Evolutionary conservation across 2,113 vertebrate genomes (phyloP).

Genomic region (Indri indri): DNA sequence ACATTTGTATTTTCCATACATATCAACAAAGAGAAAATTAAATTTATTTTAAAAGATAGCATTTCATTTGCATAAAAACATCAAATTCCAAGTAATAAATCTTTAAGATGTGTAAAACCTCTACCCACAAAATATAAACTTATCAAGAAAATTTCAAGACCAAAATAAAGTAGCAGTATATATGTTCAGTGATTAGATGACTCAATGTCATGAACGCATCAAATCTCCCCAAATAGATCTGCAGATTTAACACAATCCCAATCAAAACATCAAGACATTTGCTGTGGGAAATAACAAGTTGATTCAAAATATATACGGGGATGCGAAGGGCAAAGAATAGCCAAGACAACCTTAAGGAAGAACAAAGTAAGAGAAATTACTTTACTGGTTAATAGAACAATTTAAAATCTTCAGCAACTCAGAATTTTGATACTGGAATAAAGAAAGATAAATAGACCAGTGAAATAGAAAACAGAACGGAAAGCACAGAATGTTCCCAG

Average conservation of each 20-base stretch:
- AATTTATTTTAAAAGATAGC: neutral
- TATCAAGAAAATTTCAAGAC: neutral
- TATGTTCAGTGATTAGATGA: neutral
- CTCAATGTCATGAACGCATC: neutral
- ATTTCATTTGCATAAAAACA: neutral
- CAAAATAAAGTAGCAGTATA: neutral
- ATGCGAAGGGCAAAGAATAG: neutral
- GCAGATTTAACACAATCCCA: neutral
- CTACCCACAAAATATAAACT: neutral
- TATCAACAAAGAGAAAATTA: neutral
- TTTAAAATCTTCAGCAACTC: neutral
- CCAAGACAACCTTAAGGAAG: neutral
- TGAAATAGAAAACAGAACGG: neutral
- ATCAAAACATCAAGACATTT: constrained; percentile 14
- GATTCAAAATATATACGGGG: neutral
- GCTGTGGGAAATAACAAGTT: neutral
- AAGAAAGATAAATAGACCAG: neutral
- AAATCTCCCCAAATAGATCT: neutral
- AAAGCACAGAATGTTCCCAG: neutral
- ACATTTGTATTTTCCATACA: neutral
- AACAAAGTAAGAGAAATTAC: neutral
- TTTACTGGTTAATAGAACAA: neutral
- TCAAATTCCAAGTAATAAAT: neutral
- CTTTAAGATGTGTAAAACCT: neutral
- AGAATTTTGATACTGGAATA: neutral